phyloP scores from a whole-genome alignment of 2,113 vertebrate species.

The Himantopus leucocephalus region DNA sequence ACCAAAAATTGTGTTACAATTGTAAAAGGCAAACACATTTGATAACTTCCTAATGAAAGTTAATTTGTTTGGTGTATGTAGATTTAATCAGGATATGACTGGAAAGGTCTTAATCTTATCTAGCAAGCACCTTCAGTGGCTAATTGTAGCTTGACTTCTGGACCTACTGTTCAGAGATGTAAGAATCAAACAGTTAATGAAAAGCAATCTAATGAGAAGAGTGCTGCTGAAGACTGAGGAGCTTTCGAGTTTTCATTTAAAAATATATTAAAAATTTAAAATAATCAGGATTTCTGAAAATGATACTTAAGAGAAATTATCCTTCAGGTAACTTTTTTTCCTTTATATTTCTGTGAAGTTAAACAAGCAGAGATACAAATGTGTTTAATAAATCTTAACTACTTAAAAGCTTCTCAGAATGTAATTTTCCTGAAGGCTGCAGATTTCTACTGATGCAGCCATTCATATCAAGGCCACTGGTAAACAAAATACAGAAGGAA shows the following conservation, averaged over 20 bases:
- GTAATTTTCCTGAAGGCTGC: not conserved
- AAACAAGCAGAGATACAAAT: not conserved
- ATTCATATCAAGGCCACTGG: accelerated
- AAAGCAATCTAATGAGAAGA: not conserved
- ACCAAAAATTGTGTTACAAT: not conserved
- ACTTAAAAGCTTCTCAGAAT: not conserved
- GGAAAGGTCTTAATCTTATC: not conserved
- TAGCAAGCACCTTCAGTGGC: not conserved
- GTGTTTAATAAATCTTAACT: not conserved
- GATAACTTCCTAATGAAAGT: not conserved
- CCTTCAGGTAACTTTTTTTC: not conserved
- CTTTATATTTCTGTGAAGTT: not conserved
- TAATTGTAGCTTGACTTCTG: not conserved
- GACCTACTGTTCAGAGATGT: not conserved
- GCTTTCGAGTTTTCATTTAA: not conserved
- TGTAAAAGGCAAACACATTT: not conserved
- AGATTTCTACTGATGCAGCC: not conserved
- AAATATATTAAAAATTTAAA: not conserved
- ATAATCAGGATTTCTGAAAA: not conserved
- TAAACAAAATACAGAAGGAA: not conserved
- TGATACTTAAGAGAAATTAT: not conserved
- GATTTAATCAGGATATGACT: not conserved
- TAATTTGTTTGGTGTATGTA: not conserved
- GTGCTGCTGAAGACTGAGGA: not conserved
- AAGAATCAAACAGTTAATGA: not conserved